Evolutionary conservation across 2,113 vertebrate genomes (phyloP).

Genomic region (Speoplatyrhinus poulsoni): DNA sequence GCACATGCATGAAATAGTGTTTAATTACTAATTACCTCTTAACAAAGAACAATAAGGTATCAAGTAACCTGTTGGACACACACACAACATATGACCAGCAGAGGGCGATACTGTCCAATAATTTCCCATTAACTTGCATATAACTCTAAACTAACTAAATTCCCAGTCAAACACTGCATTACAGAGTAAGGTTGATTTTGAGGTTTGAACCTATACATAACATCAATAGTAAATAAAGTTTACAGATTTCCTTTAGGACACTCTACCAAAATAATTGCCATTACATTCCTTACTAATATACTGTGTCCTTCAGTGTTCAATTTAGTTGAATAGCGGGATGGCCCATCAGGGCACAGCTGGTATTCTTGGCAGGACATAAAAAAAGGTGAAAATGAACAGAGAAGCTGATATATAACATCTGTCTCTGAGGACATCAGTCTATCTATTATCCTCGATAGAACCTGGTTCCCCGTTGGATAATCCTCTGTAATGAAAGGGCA

Average conservation of each 20-base stretch:
- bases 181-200: not conserved
- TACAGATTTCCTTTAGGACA: not conserved
- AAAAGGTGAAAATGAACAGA: slow-evolving; percentile 64
- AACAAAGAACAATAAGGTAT: not conserved
- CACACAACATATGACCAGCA: slow-evolving; percentile 42
- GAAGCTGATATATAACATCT: slow-evolving; percentile 58
- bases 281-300: slow-evolving; percentile 11
- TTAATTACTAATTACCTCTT: not conserved
- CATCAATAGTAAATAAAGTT: not conserved
- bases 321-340: slow-evolving; percentile 43
- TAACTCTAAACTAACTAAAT: not conserved
- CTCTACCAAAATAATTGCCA: not conserved
- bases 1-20: not conserved
- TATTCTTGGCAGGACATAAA: slow-evolving; percentile 39
- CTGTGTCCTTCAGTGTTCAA: slow-evolving; percentile 17
- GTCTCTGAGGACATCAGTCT: slow-evolving; percentile 57
- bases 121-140: slow-evolving; percentile 22
- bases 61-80: not conserved
- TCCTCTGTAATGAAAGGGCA: slow-evolving; percentile 43
- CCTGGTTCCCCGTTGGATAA: slow-evolving; percentile 48
- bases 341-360: slow-evolving; percentile 40
- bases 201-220: not conserved
- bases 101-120: slow-evolving; percentile 63
- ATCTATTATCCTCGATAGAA: slow-evolving; percentile 18
- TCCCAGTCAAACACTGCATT: not conserved